Conservation (phyloP, 2,113 vertebrate genomes). For the Gracilinanus agilis region DNA sequence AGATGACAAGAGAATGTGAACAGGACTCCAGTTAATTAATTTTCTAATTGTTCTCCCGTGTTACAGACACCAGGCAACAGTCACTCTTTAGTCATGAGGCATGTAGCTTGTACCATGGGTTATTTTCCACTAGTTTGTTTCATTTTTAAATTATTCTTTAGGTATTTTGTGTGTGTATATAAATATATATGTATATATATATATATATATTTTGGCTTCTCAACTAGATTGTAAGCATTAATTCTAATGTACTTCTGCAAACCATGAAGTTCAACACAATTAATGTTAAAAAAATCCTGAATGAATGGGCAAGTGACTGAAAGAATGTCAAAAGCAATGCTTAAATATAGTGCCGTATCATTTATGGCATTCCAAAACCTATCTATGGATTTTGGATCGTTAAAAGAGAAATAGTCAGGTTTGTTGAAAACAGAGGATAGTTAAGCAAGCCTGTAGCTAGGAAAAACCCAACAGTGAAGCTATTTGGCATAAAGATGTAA, state of each 20-base stretch:
- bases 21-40: slow-evolving; percentile 20
- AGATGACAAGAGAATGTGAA: slow-evolving; percentile 20
- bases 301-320: neutral
- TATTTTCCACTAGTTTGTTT: neutral
- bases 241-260: neutral
- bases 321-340: neutral
- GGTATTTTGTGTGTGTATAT: neutral
- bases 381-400: neutral
- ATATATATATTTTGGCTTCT: neutral
- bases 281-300: neutral
- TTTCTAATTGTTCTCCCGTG: slow-evolving; percentile 15
- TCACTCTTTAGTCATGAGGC: neutral
- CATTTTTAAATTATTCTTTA: neutral
- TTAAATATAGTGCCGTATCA: neutral
- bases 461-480: neutral
- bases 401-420: neutral
- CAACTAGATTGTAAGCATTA: neutral
- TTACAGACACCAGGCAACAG: slow-evolving; percentile 21
- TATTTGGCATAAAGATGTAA: neutral
- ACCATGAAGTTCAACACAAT: neutral
- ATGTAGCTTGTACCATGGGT: neutral
- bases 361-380: neutral
- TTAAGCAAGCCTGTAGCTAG: neutral
- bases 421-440: neutral
- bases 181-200: neutral